phyloP scores from a whole-genome alignment of 2,113 vertebrate species.

The Labeo rohita region DNA sequence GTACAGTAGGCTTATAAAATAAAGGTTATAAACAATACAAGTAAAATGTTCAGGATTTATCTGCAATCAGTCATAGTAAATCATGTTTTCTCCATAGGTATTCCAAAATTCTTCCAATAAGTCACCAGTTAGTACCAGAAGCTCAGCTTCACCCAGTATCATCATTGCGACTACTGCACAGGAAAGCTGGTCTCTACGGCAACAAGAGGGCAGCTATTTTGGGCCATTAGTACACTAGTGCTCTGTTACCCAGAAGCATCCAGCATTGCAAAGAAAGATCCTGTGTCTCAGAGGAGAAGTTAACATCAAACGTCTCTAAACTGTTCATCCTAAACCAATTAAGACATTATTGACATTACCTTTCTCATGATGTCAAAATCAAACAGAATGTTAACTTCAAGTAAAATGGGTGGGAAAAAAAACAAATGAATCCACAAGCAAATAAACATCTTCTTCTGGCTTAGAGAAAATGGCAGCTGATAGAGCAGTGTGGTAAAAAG shows the following conservation, averaged over 20 bases:
- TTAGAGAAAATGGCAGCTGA: not conserved
- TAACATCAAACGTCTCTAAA: constrained; percentile 6
- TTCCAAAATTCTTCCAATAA: constrained; percentile 15
- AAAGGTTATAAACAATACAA: not conserved
- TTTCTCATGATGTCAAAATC: not conserved
- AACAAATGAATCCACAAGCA: not conserved
- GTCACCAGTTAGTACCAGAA: constrained; percentile 25
- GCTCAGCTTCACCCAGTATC: constrained; percentile 28
- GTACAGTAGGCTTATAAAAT: not conserved
- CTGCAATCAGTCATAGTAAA: not conserved
- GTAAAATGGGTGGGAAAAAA: no score
- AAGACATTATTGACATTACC: not conserved
- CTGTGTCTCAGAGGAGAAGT: constrained; percentile 56
- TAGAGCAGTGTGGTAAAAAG: not conserved
- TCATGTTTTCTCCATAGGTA: not conserved
- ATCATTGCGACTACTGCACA: constrained; percentile 63
- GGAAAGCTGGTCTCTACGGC: constrained; percentile 72
- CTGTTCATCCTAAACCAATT: not conserved
- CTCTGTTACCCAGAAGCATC: constrained; percentile 58
- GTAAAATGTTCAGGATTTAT: not conserved
- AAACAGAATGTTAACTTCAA: not conserved
- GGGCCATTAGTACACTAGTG: constrained; percentile 63
- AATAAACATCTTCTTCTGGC: not conserved
- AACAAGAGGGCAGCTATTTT: constrained; percentile 77
- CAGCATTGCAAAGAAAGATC: constrained; percentile 37